Conservation (phyloP, 2,797 vertebrate species). For the Fundulus diaphanus region DNA sequence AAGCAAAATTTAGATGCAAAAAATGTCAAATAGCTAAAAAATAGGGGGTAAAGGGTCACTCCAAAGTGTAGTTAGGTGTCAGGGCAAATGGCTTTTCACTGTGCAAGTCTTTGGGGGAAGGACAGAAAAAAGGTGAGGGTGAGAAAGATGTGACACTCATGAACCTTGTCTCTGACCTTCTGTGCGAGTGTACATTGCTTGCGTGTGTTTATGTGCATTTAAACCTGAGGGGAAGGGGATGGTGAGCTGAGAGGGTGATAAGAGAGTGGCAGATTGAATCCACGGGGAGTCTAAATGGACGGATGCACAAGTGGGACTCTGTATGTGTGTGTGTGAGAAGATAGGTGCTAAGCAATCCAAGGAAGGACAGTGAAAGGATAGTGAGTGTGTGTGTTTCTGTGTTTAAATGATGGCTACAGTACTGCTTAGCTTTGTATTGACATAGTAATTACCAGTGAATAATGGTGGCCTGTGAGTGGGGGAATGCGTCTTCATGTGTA, state of each 20-base stretch:
- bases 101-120: conserved; percentile 30
- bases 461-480: conserved; percentile 52
- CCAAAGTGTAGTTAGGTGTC: conserved; percentile 22
- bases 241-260: conserved; percentile 2
- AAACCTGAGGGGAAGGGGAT: not conserved
- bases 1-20: not conserved
- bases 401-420: conserved; percentile 37
- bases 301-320: conserved; percentile 61
- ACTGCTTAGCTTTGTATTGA: conserved; percentile 56
- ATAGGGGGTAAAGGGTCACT: not conserved
- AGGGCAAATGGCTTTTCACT: conserved; percentile 56
- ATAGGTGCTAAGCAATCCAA: conserved; percentile 55
- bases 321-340: conserved; percentile 30
- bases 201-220: not conserved
- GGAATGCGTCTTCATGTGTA: conserved; percentile 30
- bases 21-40: not conserved
- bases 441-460: conserved; percentile 70
- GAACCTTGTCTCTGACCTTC: conserved; percentile 55
- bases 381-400: conserved; percentile 30
- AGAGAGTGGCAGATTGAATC: conserved; percentile 55
- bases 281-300: conserved; percentile 61
- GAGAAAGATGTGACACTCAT: conserved; percentile 45
- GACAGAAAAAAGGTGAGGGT: conserved; percentile 12
- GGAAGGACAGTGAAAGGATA: conserved; percentile 72
- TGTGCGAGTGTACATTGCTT: not conserved